Conservation (phyloP, 2,113 vertebrate genomes). For the Serilophus lunatus region DNA sequence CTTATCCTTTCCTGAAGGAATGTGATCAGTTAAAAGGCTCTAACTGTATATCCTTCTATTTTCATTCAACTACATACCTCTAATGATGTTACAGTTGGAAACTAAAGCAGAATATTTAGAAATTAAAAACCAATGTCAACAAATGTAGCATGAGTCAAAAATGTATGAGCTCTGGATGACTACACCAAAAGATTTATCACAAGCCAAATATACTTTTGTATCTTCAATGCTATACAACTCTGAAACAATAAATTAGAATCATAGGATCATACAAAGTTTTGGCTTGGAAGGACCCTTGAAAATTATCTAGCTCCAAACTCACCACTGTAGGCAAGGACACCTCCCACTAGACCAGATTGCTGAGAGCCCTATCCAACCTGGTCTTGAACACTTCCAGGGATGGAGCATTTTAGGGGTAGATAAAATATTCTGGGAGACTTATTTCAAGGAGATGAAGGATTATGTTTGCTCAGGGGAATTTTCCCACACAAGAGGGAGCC, state of each 20-base stretch:
- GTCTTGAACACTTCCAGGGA: background rate
- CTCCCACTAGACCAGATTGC: background rate
- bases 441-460: too few species aligned
- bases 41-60: background rate
- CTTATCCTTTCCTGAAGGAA: background rate
- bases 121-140: background rate
- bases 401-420: too few species aligned
- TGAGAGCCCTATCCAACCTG: background rate
- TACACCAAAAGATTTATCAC: background rate
- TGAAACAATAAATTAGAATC: background rate
- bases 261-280: background rate
- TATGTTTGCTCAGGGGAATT: too few species aligned
- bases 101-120: background rate
- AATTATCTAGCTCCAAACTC: background rate
- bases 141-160: background rate
- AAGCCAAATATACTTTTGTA: background rate
- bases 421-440: too few species aligned
- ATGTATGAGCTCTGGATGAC: background rate
- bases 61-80: background rate
- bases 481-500: too few species aligned
- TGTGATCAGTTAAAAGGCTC: background rate
- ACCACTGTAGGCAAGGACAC: background rate
- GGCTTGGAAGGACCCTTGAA: background rate
- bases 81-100: background rate
- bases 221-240: background rate